Evolutionary conservation across 1,140 invertebrate species (phyloP).

Genomic region (Cyphomyrmex costatus): DNA sequence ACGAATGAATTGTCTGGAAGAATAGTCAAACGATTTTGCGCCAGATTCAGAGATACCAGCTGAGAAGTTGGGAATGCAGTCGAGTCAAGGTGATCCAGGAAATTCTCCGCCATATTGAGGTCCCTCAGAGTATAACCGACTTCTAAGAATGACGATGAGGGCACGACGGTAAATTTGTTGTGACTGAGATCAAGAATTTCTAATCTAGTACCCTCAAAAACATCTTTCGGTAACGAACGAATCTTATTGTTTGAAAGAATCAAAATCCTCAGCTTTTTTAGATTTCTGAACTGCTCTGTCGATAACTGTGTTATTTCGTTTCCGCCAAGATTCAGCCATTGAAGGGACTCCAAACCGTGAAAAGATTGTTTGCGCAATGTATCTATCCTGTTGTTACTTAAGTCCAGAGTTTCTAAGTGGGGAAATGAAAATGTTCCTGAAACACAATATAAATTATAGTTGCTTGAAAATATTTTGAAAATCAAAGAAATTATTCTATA

Average conservation of each 20-base stretch:
- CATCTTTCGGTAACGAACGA: slow-evolving; percentile 91
- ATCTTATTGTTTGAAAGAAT: slow-evolving; percentile 93
- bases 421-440: slow-evolving; percentile 85
- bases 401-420: slow-evolving; percentile 91
- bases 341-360: slow-evolving; percentile 90
- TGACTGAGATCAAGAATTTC: slow-evolving; percentile 93
- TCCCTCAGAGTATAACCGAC: slow-evolving; percentile 92
- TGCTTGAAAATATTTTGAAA: background rate
- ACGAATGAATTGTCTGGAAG: slow-evolving; percentile 96
- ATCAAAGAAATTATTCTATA: background rate
- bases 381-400: slow-evolving; percentile 92
- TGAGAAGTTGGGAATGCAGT: slow-evolving; percentile 95
- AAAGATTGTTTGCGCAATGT: slow-evolving; percentile 92
- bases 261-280: slow-evolving; percentile 91
- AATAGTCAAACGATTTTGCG: slow-evolving; percentile 93
- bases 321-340: slow-evolving; percentile 92
- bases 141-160: slow-evolving; percentile 90
- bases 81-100: slow-evolving; percentile 94
- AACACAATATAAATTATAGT: background rate
- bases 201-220: slow-evolving; percentile 93
- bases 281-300: slow-evolving; percentile 93
- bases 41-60: slow-evolving; percentile 92
- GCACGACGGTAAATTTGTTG: slow-evolving; percentile 93
- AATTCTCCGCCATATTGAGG: slow-evolving; percentile 93
- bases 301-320: slow-evolving; percentile 93